These are phyloP conservation scores for Plagiodera versicolora DNA, from an alignment of 2,888 invertebrate species.

Conservation along the genomic window DNA sequence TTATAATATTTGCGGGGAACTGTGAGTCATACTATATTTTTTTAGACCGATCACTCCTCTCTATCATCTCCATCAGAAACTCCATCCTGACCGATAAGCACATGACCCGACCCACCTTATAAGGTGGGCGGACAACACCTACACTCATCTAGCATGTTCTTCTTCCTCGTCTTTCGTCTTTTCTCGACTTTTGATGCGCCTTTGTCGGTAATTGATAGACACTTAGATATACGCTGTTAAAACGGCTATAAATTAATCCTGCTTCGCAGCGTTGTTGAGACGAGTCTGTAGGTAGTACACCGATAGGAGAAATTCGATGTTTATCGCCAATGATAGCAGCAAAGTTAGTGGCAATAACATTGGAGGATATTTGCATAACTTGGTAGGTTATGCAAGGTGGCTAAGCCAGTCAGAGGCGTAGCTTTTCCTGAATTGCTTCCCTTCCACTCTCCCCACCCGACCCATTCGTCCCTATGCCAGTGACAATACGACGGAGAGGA, in stretches of 20 bases:
- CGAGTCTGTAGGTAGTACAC: slow-evolving; percentile 1
- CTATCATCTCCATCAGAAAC: slow-evolving; percentile 23
- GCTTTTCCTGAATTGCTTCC: no score
- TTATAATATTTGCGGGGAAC: no score
- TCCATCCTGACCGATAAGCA: slow-evolving; percentile 24
- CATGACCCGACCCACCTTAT: slow-evolving; percentile 25
- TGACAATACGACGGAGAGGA: no score
- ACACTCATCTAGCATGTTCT: slow-evolving; percentile 12
- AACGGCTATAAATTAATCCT: slow-evolving; percentile 22
- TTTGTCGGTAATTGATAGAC: slow-evolving; percentile 30
- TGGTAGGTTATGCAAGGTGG: no score
- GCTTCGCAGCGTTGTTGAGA: slow-evolving; percentile 5
- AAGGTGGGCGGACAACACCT: slow-evolving; percentile 20
- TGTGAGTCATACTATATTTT: no score
- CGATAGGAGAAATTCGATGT: not conserved
- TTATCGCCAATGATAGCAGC: not conserved
- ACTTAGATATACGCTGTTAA: slow-evolving; percentile 32
- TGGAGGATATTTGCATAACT: no score
- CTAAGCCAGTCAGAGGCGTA: no score
- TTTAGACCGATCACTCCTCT: not conserved
- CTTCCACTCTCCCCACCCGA: no score
- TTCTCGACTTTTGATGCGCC: slow-evolving; percentile 26
- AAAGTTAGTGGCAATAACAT: not conserved
- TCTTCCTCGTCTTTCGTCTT: not conserved
- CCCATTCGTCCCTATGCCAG: no score